These are phyloP conservation scores for Brachymystax lenok DNA, from an alignment of 2,797 vertebrate genomes.

Conservation along the genomic window DNA sequence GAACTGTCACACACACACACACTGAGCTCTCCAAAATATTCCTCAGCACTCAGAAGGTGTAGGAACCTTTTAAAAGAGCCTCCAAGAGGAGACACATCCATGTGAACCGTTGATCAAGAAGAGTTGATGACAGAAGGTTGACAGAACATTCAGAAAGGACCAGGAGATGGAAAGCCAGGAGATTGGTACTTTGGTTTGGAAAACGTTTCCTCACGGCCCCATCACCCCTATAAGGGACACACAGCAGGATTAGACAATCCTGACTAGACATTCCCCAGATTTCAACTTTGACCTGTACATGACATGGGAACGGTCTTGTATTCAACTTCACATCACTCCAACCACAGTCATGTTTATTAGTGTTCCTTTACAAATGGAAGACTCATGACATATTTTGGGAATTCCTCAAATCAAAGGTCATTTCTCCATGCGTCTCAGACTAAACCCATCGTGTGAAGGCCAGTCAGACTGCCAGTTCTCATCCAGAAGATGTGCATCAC, in stretches of 20 bases:
- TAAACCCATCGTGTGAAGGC: neutral
- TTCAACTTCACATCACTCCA: neutral
- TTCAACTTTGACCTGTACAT: neutral
- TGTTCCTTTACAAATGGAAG: neutral
- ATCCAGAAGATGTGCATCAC: neutral
- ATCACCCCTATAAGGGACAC: neutral
- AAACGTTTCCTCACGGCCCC: neutral
- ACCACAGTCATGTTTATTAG: neutral
- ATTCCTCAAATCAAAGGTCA: neutral
- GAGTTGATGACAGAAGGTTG: neutral
- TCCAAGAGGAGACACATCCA: neutral
- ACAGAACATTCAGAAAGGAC: no score
- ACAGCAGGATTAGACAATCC: neutral
- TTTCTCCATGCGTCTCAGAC: neutral
- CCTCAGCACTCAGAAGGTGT: neutral
- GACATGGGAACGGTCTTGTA: neutral
- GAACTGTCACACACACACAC: neutral
- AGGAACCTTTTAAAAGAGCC: no score
- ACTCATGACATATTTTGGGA: neutral
- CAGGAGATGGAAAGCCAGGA: neutral
- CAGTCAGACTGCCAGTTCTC: neutral
- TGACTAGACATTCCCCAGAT: slow-evolving; percentile 1
- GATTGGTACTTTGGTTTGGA: neutral
- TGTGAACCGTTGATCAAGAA: neutral
- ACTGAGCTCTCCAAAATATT: neutral